Base-by-base conservation (phyloP, 2,797 vertebrate species). In the Agapornis canus region DNA sequence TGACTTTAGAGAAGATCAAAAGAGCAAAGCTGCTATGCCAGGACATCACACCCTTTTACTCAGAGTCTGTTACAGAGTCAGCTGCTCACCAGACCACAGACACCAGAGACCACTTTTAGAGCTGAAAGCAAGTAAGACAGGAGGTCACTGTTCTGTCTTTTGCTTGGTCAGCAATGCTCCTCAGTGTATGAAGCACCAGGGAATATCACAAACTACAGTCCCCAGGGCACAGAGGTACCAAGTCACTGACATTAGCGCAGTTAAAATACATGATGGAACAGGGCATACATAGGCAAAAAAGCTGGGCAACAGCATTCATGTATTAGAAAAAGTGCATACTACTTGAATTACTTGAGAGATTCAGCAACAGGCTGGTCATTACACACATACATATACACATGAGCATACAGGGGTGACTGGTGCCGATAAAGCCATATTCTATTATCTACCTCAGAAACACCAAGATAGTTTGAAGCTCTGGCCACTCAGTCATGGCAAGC, bases 331-430 rank as follows among this genome's bases (percentile, higher is more conserved):
- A 69, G 27, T n/a, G 40, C 5, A 13, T 40, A 31, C 49, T 54
- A 31, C 0, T 82, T 70, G 9, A 76, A 66, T 66, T 80, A 70
- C 19, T 32, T 42, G 51, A 56, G 43, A 69, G 35, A 32, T 51
- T 63, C 52, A 64, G 43, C 29, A 81, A 15, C 16, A 80, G 47
- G 23, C 5, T 12, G n/a, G n/a, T 51, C 19, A 72, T 51, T 3
- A 68, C 3, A 71, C 2, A 32, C 3, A 11, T 5, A 64, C 6
- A n/a, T 2, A 43, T 3, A 43, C 2, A 18, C 0, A 19, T 3
- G 15, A 13, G 54, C 9, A 80, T 13, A 71, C 1, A 39, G 11
- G 59, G 9, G 72, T 61, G 45, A 56, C 32, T 66, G 43, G 31
- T 52, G 43, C 9, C 15, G 61, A 51, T 26, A 31, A 82, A 22